phyloP scores from a whole-genome alignment of 2,113 vertebrate species.

The Cinclus mexicanus region DNA sequence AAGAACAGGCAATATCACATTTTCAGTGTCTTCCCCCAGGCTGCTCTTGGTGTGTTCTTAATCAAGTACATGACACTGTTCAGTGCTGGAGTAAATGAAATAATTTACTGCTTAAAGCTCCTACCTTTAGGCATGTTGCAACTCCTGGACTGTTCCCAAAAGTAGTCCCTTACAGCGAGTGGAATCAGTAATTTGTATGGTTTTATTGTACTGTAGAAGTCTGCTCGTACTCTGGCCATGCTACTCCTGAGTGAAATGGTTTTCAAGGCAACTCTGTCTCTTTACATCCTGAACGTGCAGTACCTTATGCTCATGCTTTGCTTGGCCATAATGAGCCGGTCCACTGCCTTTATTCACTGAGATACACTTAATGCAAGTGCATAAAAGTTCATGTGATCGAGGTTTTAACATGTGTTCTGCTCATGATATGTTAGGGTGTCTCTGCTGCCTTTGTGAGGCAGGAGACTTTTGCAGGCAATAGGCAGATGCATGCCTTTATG shows the following conservation, averaged over 20 bases:
- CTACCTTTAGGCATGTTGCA: not conserved
- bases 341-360: not conserved
- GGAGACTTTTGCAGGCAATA: not conserved
- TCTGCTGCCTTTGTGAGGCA: not conserved
- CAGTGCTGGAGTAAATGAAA: not conserved
- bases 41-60: not conserved
- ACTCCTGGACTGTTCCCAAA: not conserved
- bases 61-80: not conserved
- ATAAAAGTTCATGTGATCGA: not conserved
- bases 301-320: not conserved
- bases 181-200: not conserved
- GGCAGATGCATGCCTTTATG: not conserved
- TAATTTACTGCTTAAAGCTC: not conserved
- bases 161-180: not conserved
- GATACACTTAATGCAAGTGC: fast-evolving
- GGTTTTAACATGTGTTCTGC: not conserved
- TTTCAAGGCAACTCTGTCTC: not conserved
- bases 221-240: not conserved
- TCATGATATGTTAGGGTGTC: not conserved
- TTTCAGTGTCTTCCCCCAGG: not conserved
- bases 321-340: not conserved
- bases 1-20: not conserved
- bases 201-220: not conserved
- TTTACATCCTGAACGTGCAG: fast-evolving
- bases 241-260: not conserved